Percentiles rank a stretch among this genome's conserved stretches.
Evolutionary conservation across 2,113 vertebrate species (phyloP).

Genomic region (Zapornia atra): DNA sequence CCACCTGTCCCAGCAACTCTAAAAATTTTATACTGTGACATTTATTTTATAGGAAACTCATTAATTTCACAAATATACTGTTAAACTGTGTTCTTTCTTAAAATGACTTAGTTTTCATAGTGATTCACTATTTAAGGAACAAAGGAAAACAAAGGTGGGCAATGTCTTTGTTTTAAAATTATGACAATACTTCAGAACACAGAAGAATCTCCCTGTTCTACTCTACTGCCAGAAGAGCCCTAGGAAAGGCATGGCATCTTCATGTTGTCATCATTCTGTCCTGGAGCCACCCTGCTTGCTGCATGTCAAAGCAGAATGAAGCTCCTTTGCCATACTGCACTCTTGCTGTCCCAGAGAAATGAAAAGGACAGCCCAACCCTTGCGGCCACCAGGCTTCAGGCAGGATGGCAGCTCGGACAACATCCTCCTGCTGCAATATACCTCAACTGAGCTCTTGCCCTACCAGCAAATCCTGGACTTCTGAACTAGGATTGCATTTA

Average conservation of each 20-base stretch:
- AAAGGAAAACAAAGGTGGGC: not conserved
- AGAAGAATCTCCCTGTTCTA: not conserved
- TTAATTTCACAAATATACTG: not conserved
- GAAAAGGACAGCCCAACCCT: not conserved
- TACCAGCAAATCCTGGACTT: not conserved
- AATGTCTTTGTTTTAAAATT: not conserved
- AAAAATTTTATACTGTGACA: not conserved
- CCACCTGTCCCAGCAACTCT: not conserved
- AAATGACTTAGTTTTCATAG: not conserved
- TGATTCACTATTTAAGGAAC: not conserved
- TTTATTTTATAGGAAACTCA: not conserved
- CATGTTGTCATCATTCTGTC: fast-evolving
- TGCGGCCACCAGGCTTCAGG: not conserved
- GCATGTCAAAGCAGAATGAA: not conserved
- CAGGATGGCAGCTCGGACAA: not conserved
- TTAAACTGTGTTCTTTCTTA: not conserved
- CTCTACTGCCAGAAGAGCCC: not conserved
- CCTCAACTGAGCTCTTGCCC: not conserved
- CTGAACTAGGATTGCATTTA: not conserved
- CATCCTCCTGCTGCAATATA: not conserved
- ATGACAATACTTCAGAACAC: not conserved
- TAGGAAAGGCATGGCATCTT: not conserved
- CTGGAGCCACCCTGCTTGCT: not conserved
- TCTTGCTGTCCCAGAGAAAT: not conserved
- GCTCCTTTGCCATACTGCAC: not conserved